phyloP scores from a whole-genome alignment of 2,797 vertebrate species.

The Eleutherodactylus coqui region DNA sequence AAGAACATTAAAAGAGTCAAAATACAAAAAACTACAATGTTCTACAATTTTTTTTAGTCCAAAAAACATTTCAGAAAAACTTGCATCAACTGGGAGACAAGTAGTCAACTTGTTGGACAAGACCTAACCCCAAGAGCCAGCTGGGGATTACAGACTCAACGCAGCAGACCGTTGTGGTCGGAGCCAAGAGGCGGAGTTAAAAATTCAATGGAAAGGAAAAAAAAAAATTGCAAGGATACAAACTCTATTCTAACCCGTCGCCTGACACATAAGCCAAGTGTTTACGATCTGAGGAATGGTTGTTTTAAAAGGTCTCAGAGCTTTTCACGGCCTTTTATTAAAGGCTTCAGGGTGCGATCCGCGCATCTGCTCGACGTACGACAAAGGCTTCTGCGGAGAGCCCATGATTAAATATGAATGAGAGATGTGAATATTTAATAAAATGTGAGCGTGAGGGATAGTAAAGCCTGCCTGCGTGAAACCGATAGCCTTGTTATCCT shows the following conservation, averaged over 20 bases:
- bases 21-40: no score
- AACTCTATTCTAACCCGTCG: not conserved
- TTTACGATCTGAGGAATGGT: conserved; percentile 10
- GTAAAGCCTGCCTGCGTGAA: conserved; percentile 11
- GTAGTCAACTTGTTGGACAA: not conserved
- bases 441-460: conserved; percentile 2
- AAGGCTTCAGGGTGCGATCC: conserved; percentile 51
- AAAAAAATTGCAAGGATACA: not conserved
- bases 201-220: not conserved
- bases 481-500: conserved; percentile 1
- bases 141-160: not conserved
- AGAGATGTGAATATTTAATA: conserved; percentile 48
- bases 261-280: not conserved
- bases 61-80: no score
- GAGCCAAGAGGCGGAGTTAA: not conserved
- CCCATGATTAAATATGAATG: conserved; percentile 51
- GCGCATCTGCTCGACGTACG: conserved; percentile 37
- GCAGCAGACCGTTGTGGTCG: not conserved
- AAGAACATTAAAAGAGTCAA: no score
- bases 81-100: not conserved
- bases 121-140: not conserved
- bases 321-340: conserved; percentile 34
- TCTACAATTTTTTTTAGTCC: no score
- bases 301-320: conserved; percentile 25
- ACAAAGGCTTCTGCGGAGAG: conserved; percentile 23